Evolutionary conservation across 2,797 vertebrate species (phyloP).

Genomic region (Rhincodon typus): DNA sequence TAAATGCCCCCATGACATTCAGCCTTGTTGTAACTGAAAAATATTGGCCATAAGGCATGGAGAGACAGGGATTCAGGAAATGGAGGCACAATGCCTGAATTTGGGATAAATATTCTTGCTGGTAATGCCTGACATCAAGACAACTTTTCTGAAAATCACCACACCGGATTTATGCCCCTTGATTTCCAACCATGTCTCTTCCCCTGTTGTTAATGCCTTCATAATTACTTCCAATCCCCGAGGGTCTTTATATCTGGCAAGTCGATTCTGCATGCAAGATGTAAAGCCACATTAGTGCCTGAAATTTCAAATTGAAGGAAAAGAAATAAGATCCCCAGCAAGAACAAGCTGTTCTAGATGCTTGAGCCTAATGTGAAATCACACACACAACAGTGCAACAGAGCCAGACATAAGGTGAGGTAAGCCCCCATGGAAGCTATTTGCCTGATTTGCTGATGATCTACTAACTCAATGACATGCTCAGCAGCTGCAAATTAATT

Average conservation of each 20-base stretch:
- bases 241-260: background rate
- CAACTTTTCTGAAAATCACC: background rate
- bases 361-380: background rate
- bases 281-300: background rate
- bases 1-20: background rate
- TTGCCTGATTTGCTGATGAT: background rate
- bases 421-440: background rate
- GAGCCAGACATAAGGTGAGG: background rate
- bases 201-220: background rate
- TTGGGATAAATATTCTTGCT: background rate
- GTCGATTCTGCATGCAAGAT: background rate
- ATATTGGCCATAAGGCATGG: background rate
- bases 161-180: background rate
- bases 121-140: background rate
- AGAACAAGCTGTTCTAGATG: background rate
- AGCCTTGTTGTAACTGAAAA: background rate
- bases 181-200: background rate
- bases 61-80: background rate
- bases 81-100: background rate
- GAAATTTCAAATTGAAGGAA: no score
- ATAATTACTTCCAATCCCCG: background rate
- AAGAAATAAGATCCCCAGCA: background rate
- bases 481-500: constrained; percentile 17
- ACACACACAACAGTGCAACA: background rate
- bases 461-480: constrained; percentile 6